A percentile compares a stretch with the other conserved stretches of the same genome.
These are phyloP conservation scores for Drosophila prosaltans DNA, from an alignment of 1,140 invertebrate genomes.

Conservation along the genomic window DNA sequence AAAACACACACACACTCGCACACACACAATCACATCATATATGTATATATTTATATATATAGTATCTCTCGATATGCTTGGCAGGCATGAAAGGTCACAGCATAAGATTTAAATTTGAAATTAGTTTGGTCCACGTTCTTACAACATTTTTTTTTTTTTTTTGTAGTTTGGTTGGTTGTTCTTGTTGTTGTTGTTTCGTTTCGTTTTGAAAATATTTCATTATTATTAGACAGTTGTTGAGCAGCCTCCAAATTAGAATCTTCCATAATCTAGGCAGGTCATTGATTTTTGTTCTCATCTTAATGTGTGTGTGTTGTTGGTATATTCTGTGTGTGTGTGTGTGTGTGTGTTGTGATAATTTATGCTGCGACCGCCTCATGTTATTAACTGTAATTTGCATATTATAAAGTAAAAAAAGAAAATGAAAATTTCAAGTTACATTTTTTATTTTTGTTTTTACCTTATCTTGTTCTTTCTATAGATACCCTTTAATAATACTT, in stretches of 20 bases:
- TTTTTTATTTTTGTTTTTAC: conserved; percentile 23
- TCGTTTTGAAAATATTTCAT: conserved; percentile 71
- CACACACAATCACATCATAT: conserved; percentile 3
- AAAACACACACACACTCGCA: conserved; percentile 46
- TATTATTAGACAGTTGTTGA: conserved; percentile 81
- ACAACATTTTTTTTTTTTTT: conserved; percentile 25
- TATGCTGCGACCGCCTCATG: conserved; percentile 49
- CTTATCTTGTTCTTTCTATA: background rate
- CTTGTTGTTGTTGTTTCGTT: background rate
- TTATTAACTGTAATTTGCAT: conserved; percentile 72
- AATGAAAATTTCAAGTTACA: conserved; percentile 24
- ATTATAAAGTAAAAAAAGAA: conserved; percentile 44
- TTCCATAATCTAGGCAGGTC: conserved; percentile 46
- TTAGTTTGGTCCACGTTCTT: conserved; percentile 57
- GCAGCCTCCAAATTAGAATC: conserved; percentile 35
- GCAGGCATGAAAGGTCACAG: conserved; percentile 77
- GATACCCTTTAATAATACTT: background rate
- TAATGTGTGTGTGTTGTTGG: conserved; percentile 4
- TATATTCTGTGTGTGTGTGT: background rate
- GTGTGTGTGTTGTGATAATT: conserved; percentile 52
- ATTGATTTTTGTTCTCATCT: conserved; percentile 55
- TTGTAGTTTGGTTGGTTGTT: conserved; percentile 31
- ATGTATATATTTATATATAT: conserved; percentile 17
- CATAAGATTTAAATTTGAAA: conserved; percentile 72
- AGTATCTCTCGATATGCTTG: conserved; percentile 46